Evolutionary conservation across 1,140 invertebrate genomes (phyloP), one percentile per base, ranked within the genome.

Genomic region (Oryctes rhinoceros): DNA sequence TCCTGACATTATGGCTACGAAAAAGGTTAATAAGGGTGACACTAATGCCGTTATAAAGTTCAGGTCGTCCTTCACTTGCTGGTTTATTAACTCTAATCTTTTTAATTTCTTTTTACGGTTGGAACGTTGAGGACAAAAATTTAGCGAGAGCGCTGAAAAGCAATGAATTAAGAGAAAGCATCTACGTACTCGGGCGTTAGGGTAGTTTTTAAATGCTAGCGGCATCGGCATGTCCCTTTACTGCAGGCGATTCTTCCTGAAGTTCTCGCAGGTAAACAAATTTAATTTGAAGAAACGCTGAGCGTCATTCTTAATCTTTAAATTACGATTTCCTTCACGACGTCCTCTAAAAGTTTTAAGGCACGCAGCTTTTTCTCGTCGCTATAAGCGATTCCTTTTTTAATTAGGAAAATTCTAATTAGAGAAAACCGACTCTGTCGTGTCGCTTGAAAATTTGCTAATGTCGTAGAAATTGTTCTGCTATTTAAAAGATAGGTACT

Each of bases 241-340:
- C 3, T 59, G 5, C 24, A 71, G 24, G 20, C 13, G 65, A 37
- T 71, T 71, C 65, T 30, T 71, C 53, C 15, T 3, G 9, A 35
- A 3, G 5, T 71, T 71, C 30, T 67, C 74, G 47, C 83, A 84
- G 83, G 83, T 84, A 84, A 84, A 84, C 83, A 84, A 84, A 80
- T 84, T 84, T 84, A 84, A 84, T 84, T 84, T 83, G 81, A 83
- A 82, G 78, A 81, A 82, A 83, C 81, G 82, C 83, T 82, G 81
- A 74, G 80, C 71, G 79, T 80, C 81, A 83, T 24, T 37, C 65
- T 15, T 37, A 35, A 71, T 71, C 65, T 35, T 71, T 37, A 10
- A 71, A 24, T 71, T 71, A 37, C 65, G 65, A 71, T 35, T 30
- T 71, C 39, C 18, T 71, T 15, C 11, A 9, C 65, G 20, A 35